Conservation (phyloP, 2,113 vertebrate species). For the Brachyistius frenatus region DNA sequence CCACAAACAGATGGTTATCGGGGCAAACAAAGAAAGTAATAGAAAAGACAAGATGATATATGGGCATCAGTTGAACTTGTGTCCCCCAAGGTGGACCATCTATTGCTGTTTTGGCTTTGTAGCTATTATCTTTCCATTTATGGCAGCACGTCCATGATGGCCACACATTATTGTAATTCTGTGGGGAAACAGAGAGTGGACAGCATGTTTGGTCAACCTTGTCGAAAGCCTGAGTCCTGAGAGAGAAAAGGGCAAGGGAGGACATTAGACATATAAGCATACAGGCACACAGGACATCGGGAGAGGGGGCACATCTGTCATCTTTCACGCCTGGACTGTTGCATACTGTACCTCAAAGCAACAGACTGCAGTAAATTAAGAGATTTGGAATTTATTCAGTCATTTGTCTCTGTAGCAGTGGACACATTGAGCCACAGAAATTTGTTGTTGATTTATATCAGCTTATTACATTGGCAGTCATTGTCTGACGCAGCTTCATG, state of each 20-base stretch:
- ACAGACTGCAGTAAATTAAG: constrained; percentile 41
- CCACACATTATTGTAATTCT: constrained; percentile 1
- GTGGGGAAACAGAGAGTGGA: constrained; percentile 4
- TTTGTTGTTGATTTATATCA: background rate
- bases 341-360: constrained; percentile 33
- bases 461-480: constrained; percentile 10
- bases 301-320: constrained; percentile 59
- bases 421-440: constrained; percentile 6
- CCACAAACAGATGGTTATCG: background rate
- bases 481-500: too few species aligned
- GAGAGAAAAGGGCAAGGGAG: constrained; percentile 20
- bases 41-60: constrained; percentile 3
- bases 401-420: constrained; percentile 21
- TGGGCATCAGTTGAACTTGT: background rate
- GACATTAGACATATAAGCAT: constrained; percentile 26
- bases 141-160: constrained; percentile 1
- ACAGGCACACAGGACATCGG: constrained; percentile 14
- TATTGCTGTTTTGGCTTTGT: background rate
- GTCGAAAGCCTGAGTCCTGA: constrained; percentile 13
- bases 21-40: background rate
- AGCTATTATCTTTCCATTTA: constrained; percentile 9
- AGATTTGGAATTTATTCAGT: constrained; percentile 20
- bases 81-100: background rate
- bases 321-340: constrained; percentile 56
- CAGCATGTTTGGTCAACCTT: constrained; percentile 27